Percentiles rank a stretch among this genome's conserved stretches.
Evolutionary conservation across 2,797 vertebrate genomes (phyloP).

Genomic region (Gymnoscopelus microlampas): DNA sequence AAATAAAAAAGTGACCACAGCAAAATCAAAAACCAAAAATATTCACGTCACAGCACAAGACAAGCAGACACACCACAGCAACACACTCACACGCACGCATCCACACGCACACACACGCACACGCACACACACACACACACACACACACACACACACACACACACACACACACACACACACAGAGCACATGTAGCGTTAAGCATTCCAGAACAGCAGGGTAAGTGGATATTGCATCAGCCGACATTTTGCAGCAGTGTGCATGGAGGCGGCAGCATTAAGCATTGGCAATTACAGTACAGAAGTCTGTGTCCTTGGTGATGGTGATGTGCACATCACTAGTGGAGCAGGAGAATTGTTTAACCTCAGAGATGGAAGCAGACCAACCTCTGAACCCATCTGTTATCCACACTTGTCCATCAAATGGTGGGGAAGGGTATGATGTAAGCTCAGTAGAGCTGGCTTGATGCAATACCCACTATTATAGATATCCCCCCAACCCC

Average conservation of each 20-base stretch:
- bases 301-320: too few relatives aligned
- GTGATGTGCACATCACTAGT: constrained; percentile 8
- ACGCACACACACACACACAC: constrained; percentile 51
- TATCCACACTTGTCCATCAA: constrained; percentile 47
- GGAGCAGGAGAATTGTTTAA: constrained; percentile 11
- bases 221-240: constrained; percentile 79
- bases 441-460: constrained; percentile 32
- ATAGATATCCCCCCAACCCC: constrained; percentile 14
- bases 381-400: constrained; percentile 37
- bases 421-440: constrained; percentile 18
- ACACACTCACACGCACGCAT: constrained; percentile 54
- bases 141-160: constrained; percentile 49
- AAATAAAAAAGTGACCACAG: neutral
- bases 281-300: too few relatives aligned
- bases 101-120: constrained; percentile 46
- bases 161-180: constrained; percentile 54
- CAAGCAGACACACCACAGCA: constrained; percentile 7
- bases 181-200: constrained; percentile 54
- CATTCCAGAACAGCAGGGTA: constrained; percentile 63
- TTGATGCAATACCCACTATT: constrained; percentile 80
- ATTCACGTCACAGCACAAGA: neutral
- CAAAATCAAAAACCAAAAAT: constrained; percentile 17
- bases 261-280: too few relatives aligned
- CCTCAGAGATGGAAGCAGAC: constrained; percentile 30
- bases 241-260: constrained; percentile 31